phyloP scores from a whole-genome alignment of 2,888 invertebrate genomes.

The Germaria angustata region DNA sequence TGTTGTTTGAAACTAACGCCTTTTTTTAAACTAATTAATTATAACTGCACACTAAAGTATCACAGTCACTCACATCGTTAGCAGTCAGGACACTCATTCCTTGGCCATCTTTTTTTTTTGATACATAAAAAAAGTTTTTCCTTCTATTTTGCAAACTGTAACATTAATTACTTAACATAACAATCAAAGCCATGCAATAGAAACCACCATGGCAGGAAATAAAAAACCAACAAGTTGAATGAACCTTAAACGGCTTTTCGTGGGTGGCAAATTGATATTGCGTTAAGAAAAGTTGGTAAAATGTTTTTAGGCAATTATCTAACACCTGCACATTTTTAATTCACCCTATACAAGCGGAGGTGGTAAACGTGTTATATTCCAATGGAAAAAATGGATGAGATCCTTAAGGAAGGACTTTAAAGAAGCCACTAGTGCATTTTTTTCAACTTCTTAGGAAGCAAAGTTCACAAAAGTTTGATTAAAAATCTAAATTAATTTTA shows the following conservation, averaged over 20 bases:
- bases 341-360: not conserved
- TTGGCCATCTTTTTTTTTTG: not conserved
- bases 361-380: not conserved
- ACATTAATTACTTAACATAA: constrained; percentile 28
- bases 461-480: no score
- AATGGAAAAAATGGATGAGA: no score
- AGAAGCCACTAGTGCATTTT: no score
- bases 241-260: not conserved
- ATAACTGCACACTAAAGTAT: constrained; percentile 31
- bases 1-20: constrained; percentile 37
- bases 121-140: not conserved
- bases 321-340: not conserved
- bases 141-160: not conserved
- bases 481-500: no score
- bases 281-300: not conserved
- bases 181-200: constrained; percentile 4
- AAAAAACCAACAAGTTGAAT: not conserved
- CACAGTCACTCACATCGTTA: not conserved
- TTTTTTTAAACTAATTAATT: constrained; percentile 47
- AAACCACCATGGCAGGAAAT: not conserved
- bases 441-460: no score
- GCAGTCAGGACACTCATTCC: not conserved
- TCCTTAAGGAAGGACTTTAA: no score
- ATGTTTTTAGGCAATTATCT: not conserved
- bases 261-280: not conserved